Evolutionary conservation across 1,140 invertebrate genomes (phyloP), one percentile per base, ranked within the genome.

Genomic region (Oscheius sp.): DNA sequence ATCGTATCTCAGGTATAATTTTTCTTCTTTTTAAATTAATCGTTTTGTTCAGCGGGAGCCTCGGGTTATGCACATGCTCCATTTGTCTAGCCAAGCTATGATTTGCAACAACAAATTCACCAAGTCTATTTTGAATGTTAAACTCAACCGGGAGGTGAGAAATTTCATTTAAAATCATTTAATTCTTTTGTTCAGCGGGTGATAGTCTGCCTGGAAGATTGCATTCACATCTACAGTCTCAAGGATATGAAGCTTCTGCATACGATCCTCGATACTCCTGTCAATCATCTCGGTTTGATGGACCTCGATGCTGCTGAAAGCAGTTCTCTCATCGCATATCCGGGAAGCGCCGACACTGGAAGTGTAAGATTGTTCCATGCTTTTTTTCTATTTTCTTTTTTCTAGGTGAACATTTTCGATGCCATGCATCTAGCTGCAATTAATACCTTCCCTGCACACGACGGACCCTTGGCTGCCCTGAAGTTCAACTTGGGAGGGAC

Each of bases 51-150:
- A 94, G 73, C 90, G 91, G 76, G 91, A 93, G 46, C 94, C 95
- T 55, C 89, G 96, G 78, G 97, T 92, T 86, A 88, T 97, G 23
- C 92, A 92, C 87, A 94, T 99, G 32, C 97, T 93, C 85, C 95
- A 99, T 87, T 98, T 96, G 87, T 95, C 95, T 84, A 97, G 95
- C 86, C 93, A 93, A 73, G 95, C 93, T 64, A 95, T 98, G 88
- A 99, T 99, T 85, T 97, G 95, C 86, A 94, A 95, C 85, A 97
- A 97, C 87, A 95, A 92, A 84, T 99, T 98, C 85, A 91, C 92
- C 13, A 97, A 97, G 85, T 94, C 95, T 52, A 98, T 99, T 84
- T 88, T 98, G 76, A 91, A 92, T 75, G 94, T 99, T 35, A 94
- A 94, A 87, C 88, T 99, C 65, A 99, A 99, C 87, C 89, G 96